These are phyloP conservation scores for Hermetia illucens DNA, from an alignment of 1,140 invertebrate genomes.

Conservation along the genomic window DNA sequence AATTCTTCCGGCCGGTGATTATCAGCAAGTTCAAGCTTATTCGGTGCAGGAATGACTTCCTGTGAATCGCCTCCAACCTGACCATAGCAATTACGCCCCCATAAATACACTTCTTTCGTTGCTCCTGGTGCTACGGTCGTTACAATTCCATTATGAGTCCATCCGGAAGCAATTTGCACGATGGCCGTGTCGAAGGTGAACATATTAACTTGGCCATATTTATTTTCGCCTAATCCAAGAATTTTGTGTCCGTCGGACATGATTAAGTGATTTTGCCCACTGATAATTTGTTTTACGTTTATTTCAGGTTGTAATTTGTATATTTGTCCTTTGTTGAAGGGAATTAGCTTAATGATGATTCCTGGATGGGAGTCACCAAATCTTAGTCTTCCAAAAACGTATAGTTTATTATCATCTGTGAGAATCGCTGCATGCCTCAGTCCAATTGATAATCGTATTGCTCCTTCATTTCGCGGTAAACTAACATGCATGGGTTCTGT, in stretches of 20 bases:
- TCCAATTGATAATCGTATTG: slow-evolving; percentile 38
- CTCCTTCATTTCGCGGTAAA: slow-evolving; percentile 21
- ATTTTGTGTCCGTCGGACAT: slow-evolving; percentile 19
- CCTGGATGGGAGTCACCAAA: slow-evolving; percentile 13
- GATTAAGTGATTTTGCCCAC: slow-evolving; percentile 60
- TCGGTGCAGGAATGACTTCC: slow-evolving; percentile 9
- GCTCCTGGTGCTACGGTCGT: too few species aligned
- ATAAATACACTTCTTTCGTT: slow-evolving; percentile 44
- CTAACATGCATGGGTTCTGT: slow-evolving; percentile 28
- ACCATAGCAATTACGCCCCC: slow-evolving; percentile 71
- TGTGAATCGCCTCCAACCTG: slow-evolving; percentile 40
- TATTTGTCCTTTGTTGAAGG: neutral
- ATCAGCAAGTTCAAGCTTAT: slow-evolving; percentile 11
- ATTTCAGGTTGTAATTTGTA: neutral
- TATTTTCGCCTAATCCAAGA: slow-evolving; percentile 60
- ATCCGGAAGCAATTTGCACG: slow-evolving; percentile 44
- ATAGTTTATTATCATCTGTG: slow-evolving; percentile 36
- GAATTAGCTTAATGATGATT: neutral
- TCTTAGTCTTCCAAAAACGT: slow-evolving; percentile 19
- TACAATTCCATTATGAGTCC: slow-evolving; percentile 55
- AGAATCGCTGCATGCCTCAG: slow-evolving; percentile 52
- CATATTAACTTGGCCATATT: slow-evolving; percentile 42
- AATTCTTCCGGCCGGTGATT: slow-evolving; percentile 30
- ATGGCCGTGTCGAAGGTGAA: slow-evolving; percentile 28
- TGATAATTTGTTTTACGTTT: slow-evolving; percentile 26